Evolutionary conservation across 2,888 invertebrate species (phyloP).

Genomic region (Hyppa rectilinea): DNA sequence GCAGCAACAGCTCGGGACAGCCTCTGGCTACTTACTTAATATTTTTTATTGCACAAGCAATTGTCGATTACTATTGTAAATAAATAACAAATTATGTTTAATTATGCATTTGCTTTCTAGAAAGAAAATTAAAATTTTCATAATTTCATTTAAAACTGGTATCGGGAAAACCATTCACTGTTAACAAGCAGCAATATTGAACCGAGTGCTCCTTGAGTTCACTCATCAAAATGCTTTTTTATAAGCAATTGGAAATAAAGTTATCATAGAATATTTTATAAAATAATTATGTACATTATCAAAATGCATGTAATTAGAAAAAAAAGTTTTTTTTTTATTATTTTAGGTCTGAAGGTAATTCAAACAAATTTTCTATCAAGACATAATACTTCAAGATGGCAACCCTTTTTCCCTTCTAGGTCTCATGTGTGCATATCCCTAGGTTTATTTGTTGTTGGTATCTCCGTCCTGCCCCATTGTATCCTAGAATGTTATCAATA

Average conservation of each 20-base stretch:
- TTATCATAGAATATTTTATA: not conserved
- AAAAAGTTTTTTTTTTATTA: not conserved
- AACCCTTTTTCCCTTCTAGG: constrained; percentile 64
- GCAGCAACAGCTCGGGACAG: not conserved
- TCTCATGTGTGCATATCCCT: constrained; percentile 55
- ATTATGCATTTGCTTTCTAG: not conserved
- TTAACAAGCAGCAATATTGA: not conserved
- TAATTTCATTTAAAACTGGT: not conserved
- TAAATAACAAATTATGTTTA: not conserved
- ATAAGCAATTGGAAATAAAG: not conserved
- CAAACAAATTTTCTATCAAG: constrained; percentile 24
- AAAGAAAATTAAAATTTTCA: not conserved
- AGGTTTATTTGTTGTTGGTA: constrained; percentile 61
- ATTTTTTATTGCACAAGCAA: constrained; percentile 14
- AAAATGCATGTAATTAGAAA: constrained; percentile 33
- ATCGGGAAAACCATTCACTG: not conserved
- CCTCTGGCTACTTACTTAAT: not conserved
- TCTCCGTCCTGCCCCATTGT: constrained; percentile 45
- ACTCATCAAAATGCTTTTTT: not conserved
- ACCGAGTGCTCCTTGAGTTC: not conserved
- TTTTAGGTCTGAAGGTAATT: not conserved
- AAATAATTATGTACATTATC: not conserved
- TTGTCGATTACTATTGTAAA: not conserved
- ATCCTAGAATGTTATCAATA: constrained; percentile 54
- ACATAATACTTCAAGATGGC: constrained; percentile 62